phyloP scores from a whole-genome alignment of 2,797 vertebrate genomes.

The Enteromius mattozi region DNA sequence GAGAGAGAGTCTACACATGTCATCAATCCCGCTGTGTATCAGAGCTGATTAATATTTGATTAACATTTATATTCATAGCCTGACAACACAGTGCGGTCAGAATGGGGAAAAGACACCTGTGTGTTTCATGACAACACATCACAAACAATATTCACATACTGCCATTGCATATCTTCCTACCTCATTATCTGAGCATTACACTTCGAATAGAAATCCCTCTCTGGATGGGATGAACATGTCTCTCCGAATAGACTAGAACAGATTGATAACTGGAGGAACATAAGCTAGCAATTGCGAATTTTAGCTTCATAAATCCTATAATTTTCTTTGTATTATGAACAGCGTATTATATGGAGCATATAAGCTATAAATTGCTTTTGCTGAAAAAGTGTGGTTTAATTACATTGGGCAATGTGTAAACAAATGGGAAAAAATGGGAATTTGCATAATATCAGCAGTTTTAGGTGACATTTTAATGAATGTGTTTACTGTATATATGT shows the following conservation, averaged over 20 bases:
- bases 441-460: not conserved
- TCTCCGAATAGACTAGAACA: not conserved
- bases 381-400: not conserved
- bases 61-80: slow-evolving; percentile 47
- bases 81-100: slow-evolving; percentile 17
- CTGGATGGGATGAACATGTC: not conserved
- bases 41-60: slow-evolving; percentile 49
- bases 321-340: not conserved
- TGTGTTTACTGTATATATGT: not conserved
- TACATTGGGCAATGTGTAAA: not conserved
- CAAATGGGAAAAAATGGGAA: not conserved
- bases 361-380: slow-evolving; percentile 1
- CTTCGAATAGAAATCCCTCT: not conserved
- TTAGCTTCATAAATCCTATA: not conserved
- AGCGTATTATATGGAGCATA: not conserved
- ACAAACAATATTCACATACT: slow-evolving; percentile 21
- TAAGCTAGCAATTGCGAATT: not conserved
- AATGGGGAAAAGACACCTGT: not conserved
- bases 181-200: slow-evolving; percentile 17
- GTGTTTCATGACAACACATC: slow-evolving; percentile 14
- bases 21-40: slow-evolving; percentile 27
- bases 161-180: not conserved
- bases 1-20: slow-evolving; percentile 15
- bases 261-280: not conserved
- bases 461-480: not conserved